Evolutionary conservation across 1,140 invertebrate species (phyloP), one percentile per base, ranked within the genome.

Genomic region (Belonocnema kinseyi): DNA sequence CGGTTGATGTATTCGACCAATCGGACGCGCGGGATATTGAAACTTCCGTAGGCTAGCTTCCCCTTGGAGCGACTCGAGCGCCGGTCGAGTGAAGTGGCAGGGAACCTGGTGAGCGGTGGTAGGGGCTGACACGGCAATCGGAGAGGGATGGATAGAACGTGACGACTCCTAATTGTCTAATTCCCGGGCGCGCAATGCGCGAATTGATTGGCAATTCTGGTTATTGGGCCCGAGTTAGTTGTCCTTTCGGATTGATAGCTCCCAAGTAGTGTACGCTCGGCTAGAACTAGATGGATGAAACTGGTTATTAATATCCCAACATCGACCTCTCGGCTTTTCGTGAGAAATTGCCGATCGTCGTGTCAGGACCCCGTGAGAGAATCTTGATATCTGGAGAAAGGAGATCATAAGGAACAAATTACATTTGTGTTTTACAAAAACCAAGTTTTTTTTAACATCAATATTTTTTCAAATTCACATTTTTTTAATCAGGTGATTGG

Each of bases 111-210:
- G 33, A 13, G 26, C 4, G 51, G 58, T 52, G 54, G 82, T 73
- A 78, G 77, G 74, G 52, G 52, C 19, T 13, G 72, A 77, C 72
- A 80, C 85, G 81, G 82, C 73, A 77, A 80, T 12, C 77, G 78
- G 72, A 80, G 83, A 66, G 61, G 26, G 61, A 66, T 40, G 26
- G 61, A 66, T 66, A 66, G 84, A 90, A 91, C 90, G 90, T 90
- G 90, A 91, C 90, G 90, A 91, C 86, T 90, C 89, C 90, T 91
- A 91, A 91, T 91, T 91, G 90, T 90, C 89, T 91, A 91, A 91
- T 92, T 92, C 90, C 88, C 89, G 87, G 85, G 86, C 84, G 82
- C 84, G 84, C 85, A 80, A 82, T 84, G 86, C 86, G 86, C 85
- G 85, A 88, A 90, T 91, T 89, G 89, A 91, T 90, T 88, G 88